phyloP scores from a whole-genome alignment of 1,140 invertebrate genomes.

The Cardiocondyla obscurior region DNA sequence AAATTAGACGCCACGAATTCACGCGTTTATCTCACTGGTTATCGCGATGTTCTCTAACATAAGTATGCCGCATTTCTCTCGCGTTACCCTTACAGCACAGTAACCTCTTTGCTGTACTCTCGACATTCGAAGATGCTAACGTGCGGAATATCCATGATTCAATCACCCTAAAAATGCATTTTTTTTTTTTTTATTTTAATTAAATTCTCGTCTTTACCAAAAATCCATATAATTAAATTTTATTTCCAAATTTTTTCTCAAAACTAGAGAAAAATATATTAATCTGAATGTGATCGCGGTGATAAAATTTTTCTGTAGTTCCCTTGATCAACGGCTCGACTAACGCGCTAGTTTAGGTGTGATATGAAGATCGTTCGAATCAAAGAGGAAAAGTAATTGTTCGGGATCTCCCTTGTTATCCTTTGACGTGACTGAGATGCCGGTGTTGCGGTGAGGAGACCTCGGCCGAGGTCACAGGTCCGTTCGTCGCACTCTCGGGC shows the following conservation, averaged over 20 bases:
- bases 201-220: not conserved
- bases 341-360: too few relatives aligned
- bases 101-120: constrained; percentile 47
- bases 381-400: not conserved
- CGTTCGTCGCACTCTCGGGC: constrained; percentile 3
- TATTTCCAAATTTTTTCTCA: too few relatives aligned
- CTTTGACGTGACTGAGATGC: not conserved
- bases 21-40: constrained; percentile 22
- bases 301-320: not conserved
- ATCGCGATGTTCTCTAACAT: constrained; percentile 49
- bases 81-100: constrained; percentile 46
- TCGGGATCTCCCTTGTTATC: not conserved
- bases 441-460: not conserved
- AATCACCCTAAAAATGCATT: not conserved
- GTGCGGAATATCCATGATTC: not conserved
- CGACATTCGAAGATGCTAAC: not conserved
- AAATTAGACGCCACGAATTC: not conserved
- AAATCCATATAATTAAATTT: not conserved
- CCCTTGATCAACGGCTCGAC: not conserved
- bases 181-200: too few relatives aligned
- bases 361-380: not conserved
- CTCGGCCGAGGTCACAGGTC: constrained; percentile 26
- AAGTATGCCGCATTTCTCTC: constrained; percentile 56
- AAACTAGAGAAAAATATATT: not conserved
- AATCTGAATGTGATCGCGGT: not conserved